A percentile compares a stretch with the other conserved stretches of the same genome.
phyloP scores from a whole-genome alignment of 2,113 vertebrate species.

The Tachycineta bicolor region DNA sequence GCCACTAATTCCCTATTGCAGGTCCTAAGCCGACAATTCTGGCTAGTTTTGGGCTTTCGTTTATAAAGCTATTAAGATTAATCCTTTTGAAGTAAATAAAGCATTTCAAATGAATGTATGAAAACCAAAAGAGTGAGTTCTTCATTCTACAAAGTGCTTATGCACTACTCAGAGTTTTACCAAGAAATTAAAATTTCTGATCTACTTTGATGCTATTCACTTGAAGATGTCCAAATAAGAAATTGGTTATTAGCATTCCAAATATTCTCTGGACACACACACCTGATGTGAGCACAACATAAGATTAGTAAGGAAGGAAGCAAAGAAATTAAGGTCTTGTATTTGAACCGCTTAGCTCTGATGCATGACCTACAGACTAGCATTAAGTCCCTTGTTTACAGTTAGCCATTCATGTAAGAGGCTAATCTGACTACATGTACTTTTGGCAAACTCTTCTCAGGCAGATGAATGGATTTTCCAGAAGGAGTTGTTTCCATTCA shows the following conservation, averaged over 20 bases:
- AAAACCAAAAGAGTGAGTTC: not conserved
- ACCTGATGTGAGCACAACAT: not conserved
- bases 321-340: not conserved
- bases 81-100: conserved; percentile 56
- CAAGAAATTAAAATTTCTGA: not conserved
- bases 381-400: conserved; percentile 40
- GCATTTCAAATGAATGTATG: conserved; percentile 29
- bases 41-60: conserved; percentile 54
- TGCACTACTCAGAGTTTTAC: not conserved
- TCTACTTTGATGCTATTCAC: not conserved
- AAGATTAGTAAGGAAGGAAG: not conserved
- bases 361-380: not conserved
- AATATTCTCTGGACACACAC: not conserved
- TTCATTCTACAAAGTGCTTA: not conserved
- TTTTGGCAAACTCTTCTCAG: not conserved
- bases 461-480: not conserved
- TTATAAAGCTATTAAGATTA: conserved; percentile 64
- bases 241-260: not conserved
- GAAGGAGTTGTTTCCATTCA: not conserved
- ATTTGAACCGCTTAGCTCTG: not conserved
- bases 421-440: not conserved
- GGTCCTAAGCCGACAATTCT: conserved; percentile 55
- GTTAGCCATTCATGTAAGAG: not conserved
- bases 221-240: not conserved
- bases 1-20: conserved; percentile 52